A percentile compares a stretch with the other conserved stretches of the same genome.
Conservation (phyloP, 2,888 invertebrate species). For the Charanyca ferruginea region DNA sequence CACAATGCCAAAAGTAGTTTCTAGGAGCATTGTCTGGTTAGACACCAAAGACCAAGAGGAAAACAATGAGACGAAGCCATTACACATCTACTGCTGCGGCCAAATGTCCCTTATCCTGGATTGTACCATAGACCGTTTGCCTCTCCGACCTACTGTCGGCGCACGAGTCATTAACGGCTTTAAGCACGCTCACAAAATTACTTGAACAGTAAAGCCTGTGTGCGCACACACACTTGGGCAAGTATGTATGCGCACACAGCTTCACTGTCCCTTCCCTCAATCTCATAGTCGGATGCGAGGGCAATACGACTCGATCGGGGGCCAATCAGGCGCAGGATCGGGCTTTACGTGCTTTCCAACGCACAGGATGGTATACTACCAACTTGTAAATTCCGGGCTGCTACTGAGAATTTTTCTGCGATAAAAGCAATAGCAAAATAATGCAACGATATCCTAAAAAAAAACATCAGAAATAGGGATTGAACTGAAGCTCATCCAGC, state of each 20-base stretch:
- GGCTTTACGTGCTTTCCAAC: too few relatives aligned
- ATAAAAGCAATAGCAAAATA: too few relatives aligned
- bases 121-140: conserved; percentile 96
- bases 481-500: not conserved
- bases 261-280: too few relatives aligned
- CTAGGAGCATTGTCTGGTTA: conserved; percentile 98
- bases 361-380: too few relatives aligned
- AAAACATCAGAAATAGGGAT: not conserved
- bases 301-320: too few relatives aligned
- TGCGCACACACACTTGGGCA: too few relatives aligned
- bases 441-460: not conserved
- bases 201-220: too few relatives aligned
- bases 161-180: conserved; percentile 98
- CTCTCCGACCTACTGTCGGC: conserved; percentile 96
- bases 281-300: too few relatives aligned
- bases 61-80: conserved; percentile 98
- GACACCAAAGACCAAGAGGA: conserved; percentile 99
- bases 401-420: too few relatives aligned
- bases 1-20: conserved; percentile 98
- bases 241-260: too few relatives aligned
- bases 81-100: conserved; percentile 99
- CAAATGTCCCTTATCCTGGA: conserved; percentile 99
- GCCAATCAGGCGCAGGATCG: too few relatives aligned
- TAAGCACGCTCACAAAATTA: conserved; percentile 98
- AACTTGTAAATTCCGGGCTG: too few relatives aligned